Evolutionary conservation across 2,888 invertebrate genomes (phyloP), one percentile per base, ranked within the genome.

Genomic region (Andrena trimmerana): DNA sequence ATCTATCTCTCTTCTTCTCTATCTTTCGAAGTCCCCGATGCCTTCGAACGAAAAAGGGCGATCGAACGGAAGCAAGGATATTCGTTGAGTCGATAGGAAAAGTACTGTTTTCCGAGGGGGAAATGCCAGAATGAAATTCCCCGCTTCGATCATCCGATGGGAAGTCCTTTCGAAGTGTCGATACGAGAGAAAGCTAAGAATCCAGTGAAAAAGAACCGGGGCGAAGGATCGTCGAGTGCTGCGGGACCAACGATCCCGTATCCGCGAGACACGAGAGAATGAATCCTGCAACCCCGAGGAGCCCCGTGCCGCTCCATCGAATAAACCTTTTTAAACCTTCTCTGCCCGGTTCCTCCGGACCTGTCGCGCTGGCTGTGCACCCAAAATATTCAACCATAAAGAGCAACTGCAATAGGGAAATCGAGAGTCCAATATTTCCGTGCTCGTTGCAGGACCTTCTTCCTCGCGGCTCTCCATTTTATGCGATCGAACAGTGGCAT

Each of bases 231-330:
- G 29, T 72, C 50, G 63, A 60, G 68, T 81, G 81, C 60, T 36
- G 48, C 31, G 67, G 71, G 67, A 27, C 59, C 62, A 24, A 74
- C 42, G 84, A 66, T 59, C 70, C 59, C 50, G 42, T 69, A 52
- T 63, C 83, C 76, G 72, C 79, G 71, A 68, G 60, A 81, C 74
- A 65, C 66, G 82, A 71, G 62, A 75, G 68, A 83, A 72, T 82
- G 80, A 75, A 78, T 78, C 54, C 75, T 16, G 81, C 48, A 60
- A 75, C 72, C 76, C 59, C 59, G 71, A 65, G 73, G 48, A 73
- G 36, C 68, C 74, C 68, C 20, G 81, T 76, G 71, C 79, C 70
- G 67, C 24, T 20, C 67, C 33, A 57, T 57, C 42, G 42, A 16
- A 42, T 42, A 65, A 72, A 29, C 36, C 24, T 54, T 6, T 13